Evolutionary conservation across 2,888 invertebrate species (phyloP).

Genomic region (Creontiades dilutus): DNA sequence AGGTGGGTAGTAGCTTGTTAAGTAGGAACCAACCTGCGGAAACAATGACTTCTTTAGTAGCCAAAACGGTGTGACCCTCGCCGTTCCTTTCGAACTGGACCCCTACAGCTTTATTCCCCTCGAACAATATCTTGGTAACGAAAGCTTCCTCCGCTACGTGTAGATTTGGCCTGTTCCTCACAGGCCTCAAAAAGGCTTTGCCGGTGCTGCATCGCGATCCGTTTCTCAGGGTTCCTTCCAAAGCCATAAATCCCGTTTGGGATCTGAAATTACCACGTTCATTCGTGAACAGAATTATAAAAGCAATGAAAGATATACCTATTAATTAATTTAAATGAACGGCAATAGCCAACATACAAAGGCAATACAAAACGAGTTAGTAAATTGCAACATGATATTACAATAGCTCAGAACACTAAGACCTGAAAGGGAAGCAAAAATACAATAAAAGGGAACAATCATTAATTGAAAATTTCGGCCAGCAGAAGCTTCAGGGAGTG

Average conservation of each 20-base stretch:
- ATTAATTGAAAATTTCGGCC: too few species aligned
- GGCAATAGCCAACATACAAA: too few species aligned
- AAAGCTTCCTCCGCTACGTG: conserved; percentile 77
- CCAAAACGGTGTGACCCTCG: conserved; percentile 76
- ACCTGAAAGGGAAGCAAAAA: too few species aligned
- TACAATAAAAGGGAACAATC: too few species aligned
- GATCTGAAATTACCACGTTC: neutral
- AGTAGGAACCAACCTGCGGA: conserved; percentile 77
- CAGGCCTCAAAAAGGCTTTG: conserved; percentile 76
- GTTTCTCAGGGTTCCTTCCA: conserved; percentile 70
- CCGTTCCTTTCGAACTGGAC: conserved; percentile 77
- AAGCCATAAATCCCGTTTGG: conserved; percentile 67
- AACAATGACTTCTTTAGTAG: conserved; percentile 80
- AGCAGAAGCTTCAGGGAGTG: too few species aligned
- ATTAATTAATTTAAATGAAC: too few species aligned
- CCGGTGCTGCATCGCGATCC: conserved; percentile 70
- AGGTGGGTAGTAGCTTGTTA: neutral
- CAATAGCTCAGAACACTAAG: too few species aligned
- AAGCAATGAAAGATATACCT: too few species aligned
- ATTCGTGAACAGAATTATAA: too few species aligned
- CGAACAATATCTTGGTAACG: conserved; percentile 76
- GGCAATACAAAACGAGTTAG: too few species aligned
- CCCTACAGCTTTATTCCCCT: conserved; percentile 76
- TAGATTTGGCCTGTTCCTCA: conserved; percentile 77
- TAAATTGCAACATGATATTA: too few species aligned